These are phyloP conservation scores for Lathamus discolor DNA, from an alignment of 2,113 vertebrate species.

Conservation along the genomic window DNA sequence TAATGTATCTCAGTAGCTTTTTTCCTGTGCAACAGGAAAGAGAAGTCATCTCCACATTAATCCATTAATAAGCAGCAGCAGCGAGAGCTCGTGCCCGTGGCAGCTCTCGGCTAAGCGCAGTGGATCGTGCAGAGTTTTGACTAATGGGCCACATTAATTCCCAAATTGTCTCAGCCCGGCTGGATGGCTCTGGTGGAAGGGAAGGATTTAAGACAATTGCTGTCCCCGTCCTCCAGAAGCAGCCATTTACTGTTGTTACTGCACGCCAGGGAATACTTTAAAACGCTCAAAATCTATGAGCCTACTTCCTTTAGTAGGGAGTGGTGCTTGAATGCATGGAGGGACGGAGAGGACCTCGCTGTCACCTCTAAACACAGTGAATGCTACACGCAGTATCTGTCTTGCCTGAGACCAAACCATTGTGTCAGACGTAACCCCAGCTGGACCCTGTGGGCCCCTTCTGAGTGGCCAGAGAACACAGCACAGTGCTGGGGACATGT, in stretches of 20 bases:
- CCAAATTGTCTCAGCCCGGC: not conserved
- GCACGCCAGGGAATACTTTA: not conserved
- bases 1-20: not conserved
- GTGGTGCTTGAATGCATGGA: not conserved
- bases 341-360: not conserved
- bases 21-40: not conserved
- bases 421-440: fast-evolving
- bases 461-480: fast-evolving
- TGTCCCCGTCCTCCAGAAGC: not conserved
- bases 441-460: not conserved
- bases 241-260: not conserved
- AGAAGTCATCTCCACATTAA: not conserved
- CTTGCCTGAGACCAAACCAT: not conserved
- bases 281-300: not conserved
- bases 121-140: not conserved
- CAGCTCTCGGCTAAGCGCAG: not conserved
- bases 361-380: not conserved
- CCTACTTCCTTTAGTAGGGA: not conserved
- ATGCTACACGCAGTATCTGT: not conserved
- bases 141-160: not conserved
- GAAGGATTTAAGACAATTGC: not conserved
- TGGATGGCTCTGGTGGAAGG: not conserved
- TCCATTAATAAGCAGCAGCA: not conserved
- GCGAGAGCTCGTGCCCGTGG: fast-evolving
- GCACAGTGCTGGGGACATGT: not conserved